phyloP scores from a whole-genome alignment of 2,113 vertebrate species.

The Chaetodon auriga region DNA sequence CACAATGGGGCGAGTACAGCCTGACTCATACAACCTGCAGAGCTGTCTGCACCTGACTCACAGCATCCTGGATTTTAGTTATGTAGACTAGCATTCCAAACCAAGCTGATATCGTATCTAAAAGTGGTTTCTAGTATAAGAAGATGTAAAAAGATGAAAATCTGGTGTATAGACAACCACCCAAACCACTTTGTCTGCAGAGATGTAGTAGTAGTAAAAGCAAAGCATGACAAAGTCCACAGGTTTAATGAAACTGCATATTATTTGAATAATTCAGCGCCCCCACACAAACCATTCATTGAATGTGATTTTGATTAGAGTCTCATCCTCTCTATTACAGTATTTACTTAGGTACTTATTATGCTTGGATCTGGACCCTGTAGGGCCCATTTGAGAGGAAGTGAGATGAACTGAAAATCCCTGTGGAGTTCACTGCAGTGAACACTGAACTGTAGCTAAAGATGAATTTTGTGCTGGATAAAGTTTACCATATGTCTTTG shows the following conservation, averaged over 20 bases:
- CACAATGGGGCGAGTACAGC: background rate
- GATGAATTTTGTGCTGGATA: background rate
- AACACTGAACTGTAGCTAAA: constrained; percentile 4
- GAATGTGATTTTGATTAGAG: constrained; percentile 32
- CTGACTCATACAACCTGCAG: background rate
- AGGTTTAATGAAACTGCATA: constrained; percentile 13
- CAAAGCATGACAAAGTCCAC: background rate
- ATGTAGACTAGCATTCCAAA: background rate
- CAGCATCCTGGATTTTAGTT: background rate
- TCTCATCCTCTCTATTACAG: constrained; percentile 28
- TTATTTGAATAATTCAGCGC: constrained; percentile 39
- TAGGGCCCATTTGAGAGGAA: background rate
- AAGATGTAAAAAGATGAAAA: background rate
- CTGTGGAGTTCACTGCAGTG: background rate
- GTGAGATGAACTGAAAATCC: background rate
- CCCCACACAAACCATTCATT: constrained; percentile 30
- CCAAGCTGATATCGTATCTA: background rate
- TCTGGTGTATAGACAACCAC: too few species aligned
- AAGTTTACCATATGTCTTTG: constrained; percentile 7
- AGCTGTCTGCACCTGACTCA: background rate
- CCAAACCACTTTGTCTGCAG: background rate
- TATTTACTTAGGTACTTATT: background rate
- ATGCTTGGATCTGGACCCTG: background rate
- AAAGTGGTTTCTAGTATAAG: background rate
- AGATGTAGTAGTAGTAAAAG: background rate